phyloP scores from a whole-genome alignment of 1,140 invertebrate genomes.

The Pissodes strobi region DNA sequence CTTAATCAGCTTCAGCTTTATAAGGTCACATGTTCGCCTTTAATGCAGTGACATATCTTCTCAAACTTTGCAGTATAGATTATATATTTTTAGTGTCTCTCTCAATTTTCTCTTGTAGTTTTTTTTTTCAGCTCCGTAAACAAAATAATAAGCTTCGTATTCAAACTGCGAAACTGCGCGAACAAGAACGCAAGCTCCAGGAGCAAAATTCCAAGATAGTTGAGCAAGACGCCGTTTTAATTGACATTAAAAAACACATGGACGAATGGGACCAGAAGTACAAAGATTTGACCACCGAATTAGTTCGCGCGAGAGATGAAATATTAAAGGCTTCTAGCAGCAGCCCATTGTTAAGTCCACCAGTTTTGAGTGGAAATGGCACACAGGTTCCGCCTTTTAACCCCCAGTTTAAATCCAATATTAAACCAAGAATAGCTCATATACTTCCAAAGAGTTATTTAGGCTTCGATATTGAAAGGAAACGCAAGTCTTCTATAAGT shows the following conservation, averaged over 20 bases:
- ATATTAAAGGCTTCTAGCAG: constrained; percentile 35
- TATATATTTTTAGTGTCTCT: no score
- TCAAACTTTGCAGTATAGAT: no score
- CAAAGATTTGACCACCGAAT: constrained; percentile 59
- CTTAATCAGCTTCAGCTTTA: no score
- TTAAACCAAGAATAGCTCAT: constrained; percentile 46
- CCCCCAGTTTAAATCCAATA: constrained; percentile 39
- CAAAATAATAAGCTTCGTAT: constrained; percentile 39
- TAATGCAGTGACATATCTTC: no score
- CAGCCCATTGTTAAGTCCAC: not conserved
- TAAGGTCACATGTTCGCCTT: no score
- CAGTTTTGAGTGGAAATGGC: not conserved
- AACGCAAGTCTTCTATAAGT: constrained; percentile 42
- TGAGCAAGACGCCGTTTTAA: constrained; percentile 59
- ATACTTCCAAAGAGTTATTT: constrained; percentile 41
- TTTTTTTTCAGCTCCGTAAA: constrained; percentile 35
- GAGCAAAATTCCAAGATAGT: constrained; percentile 59
- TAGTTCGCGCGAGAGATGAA: constrained; percentile 59
- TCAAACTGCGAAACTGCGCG: constrained; percentile 51
- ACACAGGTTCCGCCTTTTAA: not conserved
- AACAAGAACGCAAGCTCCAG: constrained; percentile 59
- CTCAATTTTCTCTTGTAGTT: no score
- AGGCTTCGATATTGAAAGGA: constrained; percentile 46
- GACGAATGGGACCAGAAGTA: constrained; percentile 64
- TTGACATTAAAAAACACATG: constrained; percentile 61